Evolutionary conservation across 2,888 invertebrate species (phyloP).

Genomic region (Hermaeophaga mercurialis): DNA sequence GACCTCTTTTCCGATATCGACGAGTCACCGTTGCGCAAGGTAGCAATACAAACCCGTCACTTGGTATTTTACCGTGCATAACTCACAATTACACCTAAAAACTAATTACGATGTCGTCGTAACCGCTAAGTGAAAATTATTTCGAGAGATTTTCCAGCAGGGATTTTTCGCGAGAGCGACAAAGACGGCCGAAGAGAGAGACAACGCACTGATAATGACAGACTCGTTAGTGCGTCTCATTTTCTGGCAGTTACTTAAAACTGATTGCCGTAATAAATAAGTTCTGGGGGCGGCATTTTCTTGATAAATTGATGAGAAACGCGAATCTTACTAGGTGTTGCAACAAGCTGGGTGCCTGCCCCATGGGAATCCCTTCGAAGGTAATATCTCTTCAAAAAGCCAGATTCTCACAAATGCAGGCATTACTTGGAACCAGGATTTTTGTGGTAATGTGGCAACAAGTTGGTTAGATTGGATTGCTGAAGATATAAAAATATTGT

Average conservation of each 20-base stretch:
- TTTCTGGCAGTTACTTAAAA: constrained; percentile 27
- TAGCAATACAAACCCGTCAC: neutral
- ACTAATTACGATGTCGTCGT: constrained; percentile 29
- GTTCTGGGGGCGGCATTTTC: constrained; percentile 21
- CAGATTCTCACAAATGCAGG: no score
- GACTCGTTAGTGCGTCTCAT: constrained; percentile 23
- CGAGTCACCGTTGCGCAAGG: no score
- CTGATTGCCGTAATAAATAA: constrained; percentile 26
- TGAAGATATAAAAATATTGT: no score
- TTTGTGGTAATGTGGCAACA: no score
- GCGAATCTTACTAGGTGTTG: neutral
- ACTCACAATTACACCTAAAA: constrained; percentile 26
- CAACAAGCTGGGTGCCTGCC: neutral
- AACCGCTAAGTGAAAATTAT: constrained; percentile 30
- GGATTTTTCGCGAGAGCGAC: neutral
- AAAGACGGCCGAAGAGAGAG: constrained; percentile 6
- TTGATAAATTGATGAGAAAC: constrained; percentile 17
- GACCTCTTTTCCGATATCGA: no score
- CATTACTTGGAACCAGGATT: no score
- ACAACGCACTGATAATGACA: constrained; percentile 22
- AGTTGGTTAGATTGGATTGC: no score
- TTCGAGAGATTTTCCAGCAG: constrained; percentile 7
- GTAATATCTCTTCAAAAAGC: no score
- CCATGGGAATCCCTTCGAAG: neutral
- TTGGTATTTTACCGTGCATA: constrained; percentile 6